Evolutionary conservation across 2,113 vertebrate species (phyloP).

Genomic region (Cathartes aura): DNA sequence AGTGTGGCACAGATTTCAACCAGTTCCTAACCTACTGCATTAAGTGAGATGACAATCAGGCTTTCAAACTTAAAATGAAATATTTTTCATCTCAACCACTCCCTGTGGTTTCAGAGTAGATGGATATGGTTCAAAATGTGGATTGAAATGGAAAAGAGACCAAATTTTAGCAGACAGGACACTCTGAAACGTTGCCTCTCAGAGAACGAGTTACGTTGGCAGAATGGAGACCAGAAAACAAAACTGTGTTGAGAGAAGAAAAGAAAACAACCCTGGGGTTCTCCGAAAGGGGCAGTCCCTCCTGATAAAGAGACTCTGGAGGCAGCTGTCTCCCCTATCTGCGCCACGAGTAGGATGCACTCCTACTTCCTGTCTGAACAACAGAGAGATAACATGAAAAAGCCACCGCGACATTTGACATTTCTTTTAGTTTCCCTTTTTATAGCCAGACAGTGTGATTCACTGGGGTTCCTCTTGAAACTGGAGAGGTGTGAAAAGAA

Average conservation of each 20-base stretch:
- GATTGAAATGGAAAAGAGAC: background rate
- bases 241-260: background rate
- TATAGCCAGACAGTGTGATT: conserved; percentile 56
- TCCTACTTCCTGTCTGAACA: conserved; percentile 66
- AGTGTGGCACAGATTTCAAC: background rate
- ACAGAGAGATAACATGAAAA: conserved; percentile 36
- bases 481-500: conserved; percentile 30
- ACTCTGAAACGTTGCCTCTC: background rate
- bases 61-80: background rate
- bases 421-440: conserved; percentile 65
- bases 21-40: background rate
- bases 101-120: background rate
- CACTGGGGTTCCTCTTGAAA: conserved; percentile 56
- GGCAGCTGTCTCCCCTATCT: conserved; percentile 42
- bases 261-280: conserved; percentile 32
- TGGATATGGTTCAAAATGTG: background rate
- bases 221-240: background rate
- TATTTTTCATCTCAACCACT: background rate
- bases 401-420: conserved; percentile 53
- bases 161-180: background rate
- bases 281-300: conserved; percentile 43
- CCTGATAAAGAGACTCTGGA: conserved; percentile 41
- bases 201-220: background rate
- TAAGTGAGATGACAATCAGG: background rate
- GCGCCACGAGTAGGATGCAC: conserved; percentile 45